Evolutionary conservation across 2,888 invertebrate genomes (phyloP).

Genomic region (Drosophila hamatofila): DNA sequence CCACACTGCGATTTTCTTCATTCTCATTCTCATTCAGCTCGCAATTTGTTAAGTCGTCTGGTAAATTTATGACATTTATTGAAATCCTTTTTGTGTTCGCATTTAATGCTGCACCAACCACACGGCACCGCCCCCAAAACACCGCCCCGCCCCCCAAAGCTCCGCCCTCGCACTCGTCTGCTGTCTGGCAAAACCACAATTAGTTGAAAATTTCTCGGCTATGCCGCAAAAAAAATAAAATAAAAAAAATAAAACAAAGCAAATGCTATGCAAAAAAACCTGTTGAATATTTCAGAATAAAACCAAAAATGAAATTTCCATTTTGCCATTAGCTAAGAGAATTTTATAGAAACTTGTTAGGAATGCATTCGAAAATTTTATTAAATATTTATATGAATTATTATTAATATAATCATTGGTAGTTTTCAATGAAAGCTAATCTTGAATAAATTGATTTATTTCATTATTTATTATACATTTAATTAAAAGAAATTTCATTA

Average conservation of each 20-base stretch:
- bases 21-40: constrained; percentile 30
- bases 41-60: constrained; percentile 67
- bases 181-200: constrained; percentile 3
- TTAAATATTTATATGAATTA: background rate
- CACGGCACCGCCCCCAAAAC: too few relatives aligned
- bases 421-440: too few relatives aligned
- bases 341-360: background rate
- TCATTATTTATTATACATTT: background rate
- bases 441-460: background rate
- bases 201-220: background rate
- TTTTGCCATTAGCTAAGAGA: background rate
- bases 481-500: background rate
- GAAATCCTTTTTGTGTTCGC: constrained; percentile 60
- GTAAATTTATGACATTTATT: constrained; percentile 74
- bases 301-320: constrained; percentile 1
- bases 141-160: too few relatives aligned
- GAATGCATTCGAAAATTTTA: background rate
- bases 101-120: constrained; percentile 16
- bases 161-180: background rate
- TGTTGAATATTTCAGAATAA: constrained; percentile 8
- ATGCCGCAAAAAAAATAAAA: background rate
- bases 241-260: background rate
- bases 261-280: constrained; percentile 1
- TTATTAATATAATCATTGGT: too few relatives aligned
- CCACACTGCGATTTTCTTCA: constrained; percentile 12